Conservation (phyloP, 2,113 vertebrate species). For the Drymodes brunneopygia region DNA sequence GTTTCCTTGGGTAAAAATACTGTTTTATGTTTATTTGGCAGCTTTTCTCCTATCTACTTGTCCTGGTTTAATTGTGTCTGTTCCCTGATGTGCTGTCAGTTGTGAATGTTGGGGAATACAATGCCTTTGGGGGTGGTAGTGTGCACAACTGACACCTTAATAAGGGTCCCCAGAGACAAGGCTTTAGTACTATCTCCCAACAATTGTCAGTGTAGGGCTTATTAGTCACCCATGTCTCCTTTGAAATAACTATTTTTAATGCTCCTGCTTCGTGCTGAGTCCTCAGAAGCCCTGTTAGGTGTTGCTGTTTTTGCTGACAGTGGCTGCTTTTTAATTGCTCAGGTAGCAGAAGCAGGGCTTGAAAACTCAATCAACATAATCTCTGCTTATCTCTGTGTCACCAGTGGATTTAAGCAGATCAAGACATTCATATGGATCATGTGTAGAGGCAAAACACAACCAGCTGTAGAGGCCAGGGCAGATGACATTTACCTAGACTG, state of each 20-base stretch:
- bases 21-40: neutral
- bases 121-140: neutral
- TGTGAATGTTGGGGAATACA: neutral
- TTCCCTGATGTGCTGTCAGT: neutral
- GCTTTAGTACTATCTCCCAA: neutral
- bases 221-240: neutral
- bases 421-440: neutral
- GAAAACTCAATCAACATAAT: neutral
- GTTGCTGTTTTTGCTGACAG: neutral
- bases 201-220: neutral
- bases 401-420: neutral
- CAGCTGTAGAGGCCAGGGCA: neutral
- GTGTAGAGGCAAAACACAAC: neutral
- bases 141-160: neutral
- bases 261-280: neutral
- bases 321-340: slow-evolving; percentile 8
- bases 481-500: neutral
- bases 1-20: neutral
- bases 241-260: neutral
- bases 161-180: neutral
- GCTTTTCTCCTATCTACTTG: neutral
- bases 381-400: neutral
- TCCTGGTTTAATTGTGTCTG: neutral
- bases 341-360: neutral
- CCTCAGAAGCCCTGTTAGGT: neutral